These are phyloP conservation scores for Turritopsis dohrnii DNA, from an alignment of 30 jellyfish, hydroid and myxozoan genomes.

Conservation along the genomic window DNA sequence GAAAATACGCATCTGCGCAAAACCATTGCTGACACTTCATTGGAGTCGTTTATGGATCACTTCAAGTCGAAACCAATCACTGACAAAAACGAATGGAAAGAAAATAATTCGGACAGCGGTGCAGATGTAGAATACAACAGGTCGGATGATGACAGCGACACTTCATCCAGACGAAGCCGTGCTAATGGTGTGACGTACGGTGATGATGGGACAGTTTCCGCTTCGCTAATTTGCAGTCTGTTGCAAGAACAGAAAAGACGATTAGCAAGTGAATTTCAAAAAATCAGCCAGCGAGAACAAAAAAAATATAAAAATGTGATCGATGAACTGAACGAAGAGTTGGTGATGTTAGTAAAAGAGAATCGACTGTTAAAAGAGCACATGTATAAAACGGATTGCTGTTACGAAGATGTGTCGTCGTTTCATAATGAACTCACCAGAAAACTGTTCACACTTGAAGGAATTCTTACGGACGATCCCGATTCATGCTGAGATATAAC, in stretches of 20 bases:
- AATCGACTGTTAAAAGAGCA: neutral
- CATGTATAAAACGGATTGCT: neutral
- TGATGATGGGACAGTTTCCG: neutral
- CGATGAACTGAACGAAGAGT: neutral
- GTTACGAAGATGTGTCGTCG: neutral
- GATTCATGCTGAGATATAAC: neutral
- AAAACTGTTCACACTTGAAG: neutral
- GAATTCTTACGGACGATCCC: neutral
- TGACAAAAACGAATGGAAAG: neutral
- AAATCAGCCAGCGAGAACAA: neutral
- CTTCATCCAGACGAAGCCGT: neutral
- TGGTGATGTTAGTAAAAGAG: neutral
- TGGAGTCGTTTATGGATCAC: conserved; percentile 9
- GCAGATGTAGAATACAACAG: conserved; percentile 19
- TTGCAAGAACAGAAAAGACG: conserved; percentile 5
- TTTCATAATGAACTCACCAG: conserved; percentile 7
- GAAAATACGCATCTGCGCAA: conserved; percentile 28
- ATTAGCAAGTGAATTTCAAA: neutral
- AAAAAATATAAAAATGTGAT: neutral
- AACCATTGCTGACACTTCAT: conserved; percentile 19
- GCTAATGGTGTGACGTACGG: neutral
- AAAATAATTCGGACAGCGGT: conserved; percentile 17
- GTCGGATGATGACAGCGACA: conserved; percentile 16
- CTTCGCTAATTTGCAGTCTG: neutral
- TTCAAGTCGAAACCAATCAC: neutral